These are phyloP conservation scores for Platygyra sinensis DNA, from an alignment of 64 coral and sea anemone genomes.

Conservation along the genomic window DNA sequence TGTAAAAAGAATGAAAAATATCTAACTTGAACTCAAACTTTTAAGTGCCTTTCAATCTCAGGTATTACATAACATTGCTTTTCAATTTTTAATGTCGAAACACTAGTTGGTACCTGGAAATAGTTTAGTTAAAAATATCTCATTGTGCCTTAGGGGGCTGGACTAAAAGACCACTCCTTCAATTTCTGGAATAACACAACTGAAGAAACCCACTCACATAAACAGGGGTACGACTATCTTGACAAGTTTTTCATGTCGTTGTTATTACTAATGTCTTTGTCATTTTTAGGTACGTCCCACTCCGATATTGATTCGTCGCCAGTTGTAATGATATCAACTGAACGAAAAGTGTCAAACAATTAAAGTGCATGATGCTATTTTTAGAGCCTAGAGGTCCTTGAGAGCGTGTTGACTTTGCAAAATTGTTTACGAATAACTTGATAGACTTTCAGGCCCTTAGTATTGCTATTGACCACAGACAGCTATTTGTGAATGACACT, in stretches of 20 bases:
- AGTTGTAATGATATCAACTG: not conserved
- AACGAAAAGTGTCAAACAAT: conserved; percentile 4
- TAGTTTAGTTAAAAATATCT: not conserved
- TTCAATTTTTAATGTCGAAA: not conserved
- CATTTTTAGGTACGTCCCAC: not conserved
- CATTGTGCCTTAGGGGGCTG: not conserved
- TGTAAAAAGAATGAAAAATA: conserved; percentile 1
- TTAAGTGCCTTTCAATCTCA: not conserved
- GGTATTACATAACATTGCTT: not conserved
- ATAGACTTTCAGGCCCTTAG: not conserved
- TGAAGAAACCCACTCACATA: not conserved
- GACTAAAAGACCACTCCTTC: not conserved
- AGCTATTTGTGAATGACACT: too few relatives aligned
- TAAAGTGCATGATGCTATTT: not conserved
- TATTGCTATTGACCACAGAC: not conserved
- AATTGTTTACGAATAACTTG: not conserved
- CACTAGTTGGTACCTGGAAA: not conserved
- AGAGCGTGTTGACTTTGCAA: too few relatives aligned
- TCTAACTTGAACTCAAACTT: not conserved
- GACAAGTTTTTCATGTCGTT: not conserved
- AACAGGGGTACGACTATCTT: not conserved
- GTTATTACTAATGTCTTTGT: not conserved
- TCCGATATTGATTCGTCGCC: not conserved
- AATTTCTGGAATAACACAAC: not conserved
- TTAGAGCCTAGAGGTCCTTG: not conserved